Conservation (phyloP, 1,140 invertebrate species). For the Drosophila nigromelanica region DNA sequence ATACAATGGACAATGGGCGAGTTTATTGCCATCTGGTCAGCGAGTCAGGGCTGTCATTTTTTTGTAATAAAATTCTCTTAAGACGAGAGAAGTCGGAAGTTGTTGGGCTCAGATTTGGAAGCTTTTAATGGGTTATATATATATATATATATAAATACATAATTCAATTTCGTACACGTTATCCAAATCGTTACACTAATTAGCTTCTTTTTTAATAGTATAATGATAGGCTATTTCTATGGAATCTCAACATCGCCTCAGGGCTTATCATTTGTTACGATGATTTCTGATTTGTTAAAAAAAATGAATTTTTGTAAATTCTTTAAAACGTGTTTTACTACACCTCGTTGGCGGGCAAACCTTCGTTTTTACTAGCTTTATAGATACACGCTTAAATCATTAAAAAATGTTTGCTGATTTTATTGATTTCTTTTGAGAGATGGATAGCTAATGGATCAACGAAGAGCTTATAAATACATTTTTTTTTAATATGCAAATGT, state of each 20-base stretch:
- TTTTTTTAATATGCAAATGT: conserved; percentile 41
- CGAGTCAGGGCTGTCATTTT: conserved; percentile 5
- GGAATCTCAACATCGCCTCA: not conserved
- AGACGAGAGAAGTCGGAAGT: not conserved
- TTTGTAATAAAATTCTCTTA: not conserved
- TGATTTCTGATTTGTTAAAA: too few relatives aligned
- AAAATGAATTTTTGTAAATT: conserved; percentile 33
- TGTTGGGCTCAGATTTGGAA: not conserved
- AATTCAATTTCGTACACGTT: not conserved
- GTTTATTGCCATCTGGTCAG: conserved; percentile 20
- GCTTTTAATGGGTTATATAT: not conserved
- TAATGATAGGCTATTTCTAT: conserved; percentile 33
- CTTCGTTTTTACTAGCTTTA: conserved; percentile 5
- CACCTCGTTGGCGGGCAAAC: conserved; percentile 2
- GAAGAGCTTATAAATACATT: not conserved
- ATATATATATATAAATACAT: not conserved
- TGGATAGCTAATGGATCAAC: conserved; percentile 27
- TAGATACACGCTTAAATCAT: not conserved
- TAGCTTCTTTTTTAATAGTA: not conserved
- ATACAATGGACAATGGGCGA: not conserved
- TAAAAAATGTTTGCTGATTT: conserved; percentile 12
- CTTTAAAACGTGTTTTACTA: conserved; percentile 32
- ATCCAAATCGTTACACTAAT: not conserved
- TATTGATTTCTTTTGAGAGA: conserved; percentile 13
- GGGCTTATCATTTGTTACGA: not conserved